Evolutionary conservation across 2,797 vertebrate genomes (phyloP).

Genomic region (Labeo calbasu): DNA sequence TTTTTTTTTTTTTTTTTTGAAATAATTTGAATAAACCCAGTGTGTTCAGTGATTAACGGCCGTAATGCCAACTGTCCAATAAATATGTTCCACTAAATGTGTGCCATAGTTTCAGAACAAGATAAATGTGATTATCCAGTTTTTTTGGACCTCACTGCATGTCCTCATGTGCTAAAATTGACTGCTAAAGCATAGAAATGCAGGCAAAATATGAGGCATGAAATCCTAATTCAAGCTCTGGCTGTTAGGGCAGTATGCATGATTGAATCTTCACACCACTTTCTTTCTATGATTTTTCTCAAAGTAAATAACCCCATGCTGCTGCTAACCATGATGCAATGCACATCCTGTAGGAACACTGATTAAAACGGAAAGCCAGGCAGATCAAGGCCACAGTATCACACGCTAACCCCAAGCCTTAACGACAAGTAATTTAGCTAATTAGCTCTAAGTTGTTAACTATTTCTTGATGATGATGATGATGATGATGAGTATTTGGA

Average conservation of each 20-base stretch:
- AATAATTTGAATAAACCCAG: slow-evolving; percentile 8
- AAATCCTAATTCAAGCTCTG: slow-evolving; percentile 15
- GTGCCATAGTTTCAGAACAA: slow-evolving; percentile 27
- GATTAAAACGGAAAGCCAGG: slow-evolving; percentile 18
- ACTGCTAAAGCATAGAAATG: background rate
- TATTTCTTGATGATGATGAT: background rate
- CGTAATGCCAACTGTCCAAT: slow-evolving; percentile 14
- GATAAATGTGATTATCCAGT: slow-evolving; percentile 26
- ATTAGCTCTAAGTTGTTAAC: background rate
- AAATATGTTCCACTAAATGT: slow-evolving; percentile 27
- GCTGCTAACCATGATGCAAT: background rate
- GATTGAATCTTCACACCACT: background rate
- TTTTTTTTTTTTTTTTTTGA: background rate
- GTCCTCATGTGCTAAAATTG: background rate
- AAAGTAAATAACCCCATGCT: background rate
- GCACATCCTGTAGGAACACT: background rate
- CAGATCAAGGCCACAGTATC: background rate
- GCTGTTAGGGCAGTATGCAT: slow-evolving; percentile 23
- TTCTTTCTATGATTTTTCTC: background rate
- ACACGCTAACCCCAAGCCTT: slow-evolving; percentile 7
- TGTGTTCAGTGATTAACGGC: background rate
- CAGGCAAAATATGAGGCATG: background rate
- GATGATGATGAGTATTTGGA: background rate
- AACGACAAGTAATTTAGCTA: background rate
- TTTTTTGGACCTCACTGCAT: background rate